phyloP scores from a whole-genome alignment of 1,140 invertebrate species.

The Trachelipus rathkii region DNA sequence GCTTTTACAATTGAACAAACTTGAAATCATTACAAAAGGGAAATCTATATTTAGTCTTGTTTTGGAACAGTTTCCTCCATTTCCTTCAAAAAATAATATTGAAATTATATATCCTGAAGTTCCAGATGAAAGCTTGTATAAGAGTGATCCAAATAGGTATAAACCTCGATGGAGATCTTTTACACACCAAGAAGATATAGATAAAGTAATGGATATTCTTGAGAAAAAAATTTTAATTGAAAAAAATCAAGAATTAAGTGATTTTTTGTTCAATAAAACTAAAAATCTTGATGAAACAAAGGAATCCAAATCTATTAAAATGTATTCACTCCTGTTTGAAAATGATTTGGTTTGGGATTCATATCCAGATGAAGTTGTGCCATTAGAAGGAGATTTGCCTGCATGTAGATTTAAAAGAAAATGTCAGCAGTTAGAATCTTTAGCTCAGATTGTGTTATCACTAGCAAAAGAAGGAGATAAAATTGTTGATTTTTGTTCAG shows the following conservation, averaged over 20 bases:
- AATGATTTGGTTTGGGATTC: constrained; percentile 54
- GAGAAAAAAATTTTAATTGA: background rate
- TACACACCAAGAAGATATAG: constrained; percentile 57
- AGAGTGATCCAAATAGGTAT: constrained; percentile 69
- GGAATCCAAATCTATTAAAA: too few species aligned
- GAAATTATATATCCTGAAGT: constrained; percentile 49
- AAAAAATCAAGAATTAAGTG: too few species aligned
- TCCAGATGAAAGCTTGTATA: constrained; percentile 67
- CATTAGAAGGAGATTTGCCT: constrained; percentile 73
- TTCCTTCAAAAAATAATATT: background rate
- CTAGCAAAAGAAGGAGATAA: constrained; percentile 52
- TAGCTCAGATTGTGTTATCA: constrained; percentile 65
- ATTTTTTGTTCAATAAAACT: too few species aligned
- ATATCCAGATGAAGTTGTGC: constrained; percentile 68
- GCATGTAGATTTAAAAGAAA: constrained; percentile 68
- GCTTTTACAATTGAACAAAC: background rate
- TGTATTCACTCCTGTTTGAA: background rate
- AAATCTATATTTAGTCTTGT: constrained; percentile 26
- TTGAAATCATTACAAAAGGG: constrained; percentile 26
- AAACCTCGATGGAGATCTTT: constrained; percentile 67
- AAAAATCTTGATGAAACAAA: too few species aligned
- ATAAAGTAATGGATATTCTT: constrained; percentile 23
- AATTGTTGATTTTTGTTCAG: constrained; percentile 93
- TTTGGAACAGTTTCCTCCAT: background rate
- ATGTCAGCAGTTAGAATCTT: constrained; percentile 81